Evolutionary conservation across 2,797 vertebrate genomes (phyloP).

Genomic region (Spinus olivaceus): DNA sequence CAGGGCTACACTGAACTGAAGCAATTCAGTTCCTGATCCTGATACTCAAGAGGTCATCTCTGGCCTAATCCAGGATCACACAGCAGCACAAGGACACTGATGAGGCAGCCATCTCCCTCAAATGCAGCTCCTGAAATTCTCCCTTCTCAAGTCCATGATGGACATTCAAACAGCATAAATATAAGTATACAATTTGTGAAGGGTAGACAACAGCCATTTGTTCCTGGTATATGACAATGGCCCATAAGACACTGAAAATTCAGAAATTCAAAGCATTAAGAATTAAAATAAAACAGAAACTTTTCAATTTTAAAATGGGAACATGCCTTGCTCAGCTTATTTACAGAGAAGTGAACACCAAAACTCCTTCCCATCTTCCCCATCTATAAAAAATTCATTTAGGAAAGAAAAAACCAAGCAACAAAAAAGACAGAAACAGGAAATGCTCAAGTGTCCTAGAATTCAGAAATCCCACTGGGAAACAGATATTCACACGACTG

Average conservation of each 20-base stretch:
- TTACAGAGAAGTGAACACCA: neutral
- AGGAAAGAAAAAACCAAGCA: neutral
- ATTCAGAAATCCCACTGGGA: neutral
- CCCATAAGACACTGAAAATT: neutral
- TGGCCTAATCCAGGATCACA: neutral
- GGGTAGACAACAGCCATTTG: neutral
- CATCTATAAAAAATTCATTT: neutral
- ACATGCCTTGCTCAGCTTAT: neutral
- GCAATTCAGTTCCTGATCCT: neutral
- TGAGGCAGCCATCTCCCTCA: neutral
- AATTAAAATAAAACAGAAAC: neutral
- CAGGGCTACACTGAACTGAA: accelerated
- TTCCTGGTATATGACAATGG: neutral
- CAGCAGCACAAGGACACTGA: neutral
- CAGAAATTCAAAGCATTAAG: neutral
- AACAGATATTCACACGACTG: neutral
- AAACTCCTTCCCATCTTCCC: neutral
- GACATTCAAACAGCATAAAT: neutral
- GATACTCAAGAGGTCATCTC: neutral
- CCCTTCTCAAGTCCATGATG: neutral
- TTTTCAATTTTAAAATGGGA: neutral
- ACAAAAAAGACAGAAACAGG: neutral
- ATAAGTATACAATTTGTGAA: neutral
- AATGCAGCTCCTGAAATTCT: neutral
- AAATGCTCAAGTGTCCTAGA: neutral